These are phyloP conservation scores for Henicopernis longicauda DNA, from an alignment of 2,113 vertebrate genomes.

Conservation along the genomic window DNA sequence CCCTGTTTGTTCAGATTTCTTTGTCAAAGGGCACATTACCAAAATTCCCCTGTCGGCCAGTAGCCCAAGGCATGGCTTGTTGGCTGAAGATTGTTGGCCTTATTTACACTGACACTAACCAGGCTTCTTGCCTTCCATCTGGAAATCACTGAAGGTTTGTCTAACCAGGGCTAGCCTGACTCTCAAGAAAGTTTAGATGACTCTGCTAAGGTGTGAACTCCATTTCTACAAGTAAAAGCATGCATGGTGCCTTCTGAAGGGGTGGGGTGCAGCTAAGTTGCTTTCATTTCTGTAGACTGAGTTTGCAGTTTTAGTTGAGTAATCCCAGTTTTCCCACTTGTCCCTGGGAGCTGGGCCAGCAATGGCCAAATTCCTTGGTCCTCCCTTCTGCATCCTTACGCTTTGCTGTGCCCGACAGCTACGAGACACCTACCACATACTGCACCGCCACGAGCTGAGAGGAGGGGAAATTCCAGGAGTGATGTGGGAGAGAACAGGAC, in stretches of 20 bases:
- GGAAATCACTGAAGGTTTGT: background rate
- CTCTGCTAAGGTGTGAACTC: background rate
- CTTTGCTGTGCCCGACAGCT: background rate
- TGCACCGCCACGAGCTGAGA: background rate
- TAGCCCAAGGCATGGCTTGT: background rate
- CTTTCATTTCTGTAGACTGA: background rate
- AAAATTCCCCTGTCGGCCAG: background rate
- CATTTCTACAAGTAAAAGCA: slow-evolving; percentile 2
- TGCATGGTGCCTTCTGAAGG: background rate
- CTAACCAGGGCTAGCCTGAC: background rate
- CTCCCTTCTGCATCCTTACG: background rate
- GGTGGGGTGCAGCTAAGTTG: background rate
- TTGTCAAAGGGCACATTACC: background rate
- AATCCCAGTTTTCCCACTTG: background rate
- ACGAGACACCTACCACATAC: slow-evolving; percentile 12
- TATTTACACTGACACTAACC: background rate
- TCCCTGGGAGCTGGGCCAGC: background rate
- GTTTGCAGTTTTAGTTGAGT: background rate
- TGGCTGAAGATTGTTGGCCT: background rate
- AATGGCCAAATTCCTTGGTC: background rate
- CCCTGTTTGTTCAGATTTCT: background rate
- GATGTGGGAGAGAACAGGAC: slow-evolving; percentile 28
- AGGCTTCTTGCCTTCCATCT: background rate
- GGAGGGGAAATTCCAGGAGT: slow-evolving; percentile 56
- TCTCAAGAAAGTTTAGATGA: background rate